These are phyloP conservation scores for Etheostoma perlongum DNA, from an alignment of 2,797 vertebrate species.

Conservation along the genomic window DNA sequence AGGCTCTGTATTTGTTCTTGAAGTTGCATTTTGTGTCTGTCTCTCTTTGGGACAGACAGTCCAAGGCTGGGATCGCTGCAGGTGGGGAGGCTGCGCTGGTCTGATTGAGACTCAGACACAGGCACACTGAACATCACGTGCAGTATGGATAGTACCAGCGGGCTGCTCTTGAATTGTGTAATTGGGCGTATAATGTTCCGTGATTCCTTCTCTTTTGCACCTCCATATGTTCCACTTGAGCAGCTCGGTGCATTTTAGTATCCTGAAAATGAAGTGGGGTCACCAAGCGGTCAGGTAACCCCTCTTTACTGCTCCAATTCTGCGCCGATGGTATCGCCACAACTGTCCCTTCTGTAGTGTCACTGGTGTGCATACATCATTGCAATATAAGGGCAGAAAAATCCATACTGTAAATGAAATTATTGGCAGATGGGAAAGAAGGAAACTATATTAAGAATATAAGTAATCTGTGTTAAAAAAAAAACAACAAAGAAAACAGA, in stretches of 20 bases:
- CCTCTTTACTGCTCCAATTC: conserved; percentile 52
- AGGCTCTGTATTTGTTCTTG: too few species aligned
- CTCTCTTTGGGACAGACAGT: conserved; percentile 37
- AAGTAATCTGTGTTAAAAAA: neutral
- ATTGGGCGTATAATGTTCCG: conserved; percentile 82
- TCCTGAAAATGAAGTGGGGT: conserved; percentile 82
- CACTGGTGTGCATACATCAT: neutral
- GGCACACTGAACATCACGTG: conserved; percentile 65
- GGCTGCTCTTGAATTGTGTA: conserved; percentile 81
- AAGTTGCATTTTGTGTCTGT: conserved; percentile 28
- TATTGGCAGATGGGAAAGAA: neutral
- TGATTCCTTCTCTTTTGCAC: conserved; percentile 82
- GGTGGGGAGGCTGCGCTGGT: conserved; percentile 44
- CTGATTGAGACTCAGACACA: conserved; percentile 36
- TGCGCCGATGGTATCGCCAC: conserved; percentile 14
- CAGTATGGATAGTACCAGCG: conserved; percentile 66
- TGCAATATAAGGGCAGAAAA: neutral
- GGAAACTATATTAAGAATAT: neutral
- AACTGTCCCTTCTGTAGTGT: conserved; percentile 14
- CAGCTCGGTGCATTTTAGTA: conserved; percentile 68
- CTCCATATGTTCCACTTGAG: conserved; percentile 75
- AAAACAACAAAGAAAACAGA: neutral
- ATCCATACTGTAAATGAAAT: neutral
- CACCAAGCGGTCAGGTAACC: conserved; percentile 73
- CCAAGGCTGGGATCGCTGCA: conserved; percentile 45